A percentile compares a stretch with the other conserved stretches of the same genome.
Conservation (phyloP, 2,888 invertebrate genomes). For the Drosophila prostipennis region DNA sequence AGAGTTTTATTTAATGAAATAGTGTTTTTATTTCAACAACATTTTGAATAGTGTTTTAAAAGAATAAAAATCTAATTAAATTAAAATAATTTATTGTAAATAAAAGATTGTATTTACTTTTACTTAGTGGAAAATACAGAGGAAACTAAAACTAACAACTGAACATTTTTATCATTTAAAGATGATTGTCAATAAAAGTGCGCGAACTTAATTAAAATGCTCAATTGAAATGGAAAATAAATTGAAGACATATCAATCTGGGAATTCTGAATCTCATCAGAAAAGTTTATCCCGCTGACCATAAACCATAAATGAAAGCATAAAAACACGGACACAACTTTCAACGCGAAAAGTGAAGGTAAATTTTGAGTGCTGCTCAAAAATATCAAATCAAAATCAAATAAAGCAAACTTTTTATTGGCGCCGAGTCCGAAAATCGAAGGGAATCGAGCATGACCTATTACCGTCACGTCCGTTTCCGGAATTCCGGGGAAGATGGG, state of each 20-base stretch:
- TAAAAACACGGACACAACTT: slow-evolving; percentile 53
- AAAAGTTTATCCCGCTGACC: slow-evolving; percentile 3
- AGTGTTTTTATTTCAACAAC: neutral
- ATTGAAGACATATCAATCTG: slow-evolving; percentile 2
- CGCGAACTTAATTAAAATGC: neutral
- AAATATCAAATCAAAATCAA: slow-evolving; percentile 70
- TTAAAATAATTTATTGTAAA: neutral
- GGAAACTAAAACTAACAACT: neutral
- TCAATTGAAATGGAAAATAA: neutral
- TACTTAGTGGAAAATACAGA: neutral
- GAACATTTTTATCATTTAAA: neutral
- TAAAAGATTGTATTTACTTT: neutral
- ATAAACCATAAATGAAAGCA: slow-evolving; percentile 44
- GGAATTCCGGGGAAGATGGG: slow-evolving; percentile 20
- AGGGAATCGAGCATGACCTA: slow-evolving; percentile 67
- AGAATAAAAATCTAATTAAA: neutral
- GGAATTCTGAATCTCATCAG: neutral
- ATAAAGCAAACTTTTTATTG: slow-evolving; percentile 46
- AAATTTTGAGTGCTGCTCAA: slow-evolving; percentile 38
- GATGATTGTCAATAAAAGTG: slow-evolving; percentile 13
- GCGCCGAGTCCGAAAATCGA: slow-evolving; percentile 33
- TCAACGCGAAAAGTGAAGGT: slow-evolving; percentile 34
- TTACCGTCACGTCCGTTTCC: slow-evolving; percentile 72
- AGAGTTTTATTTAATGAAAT: neutral
- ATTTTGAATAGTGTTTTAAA: neutral